These are phyloP conservation scores for Drosophila neonasuta DNA, from an alignment of 2,888 invertebrate species.

Conservation along the genomic window DNA sequence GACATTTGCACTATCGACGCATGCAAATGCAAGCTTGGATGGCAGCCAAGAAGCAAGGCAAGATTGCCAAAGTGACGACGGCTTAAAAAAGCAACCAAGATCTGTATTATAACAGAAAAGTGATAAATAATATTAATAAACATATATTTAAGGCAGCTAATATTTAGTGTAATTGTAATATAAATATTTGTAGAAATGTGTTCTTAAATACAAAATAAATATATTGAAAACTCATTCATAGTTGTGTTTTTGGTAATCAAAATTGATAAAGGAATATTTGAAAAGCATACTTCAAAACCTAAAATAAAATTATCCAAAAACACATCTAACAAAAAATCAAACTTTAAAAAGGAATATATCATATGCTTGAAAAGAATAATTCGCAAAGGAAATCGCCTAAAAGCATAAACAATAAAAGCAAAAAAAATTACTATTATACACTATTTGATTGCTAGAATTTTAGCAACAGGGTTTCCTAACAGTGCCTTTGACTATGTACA, in stretches of 20 bases:
- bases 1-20: constrained; percentile 58
- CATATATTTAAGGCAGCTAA: neutral
- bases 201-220: neutral
- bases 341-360: too few species aligned
- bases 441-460: too few species aligned
- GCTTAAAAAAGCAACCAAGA: neutral
- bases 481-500: too few species aligned
- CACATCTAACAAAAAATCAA: too few species aligned
- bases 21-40: constrained; percentile 51
- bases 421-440: too few species aligned
- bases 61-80: constrained; percentile 11
- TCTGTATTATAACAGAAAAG: neutral
- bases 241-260: neutral
- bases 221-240: neutral
- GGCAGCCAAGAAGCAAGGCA: constrained; percentile 37
- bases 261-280: too few species aligned
- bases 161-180: neutral
- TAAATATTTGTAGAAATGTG: neutral
- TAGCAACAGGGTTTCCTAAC: too few species aligned
- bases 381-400: too few species aligned
- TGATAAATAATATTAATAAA: constrained; percentile 8
- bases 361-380: too few species aligned
- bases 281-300: too few species aligned
- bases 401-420: too few species aligned
- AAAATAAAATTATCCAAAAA: too few species aligned